Base-by-base conservation (phyloP, 2,113 vertebrate genomes). In the Syngnathus typhle region DNA sequence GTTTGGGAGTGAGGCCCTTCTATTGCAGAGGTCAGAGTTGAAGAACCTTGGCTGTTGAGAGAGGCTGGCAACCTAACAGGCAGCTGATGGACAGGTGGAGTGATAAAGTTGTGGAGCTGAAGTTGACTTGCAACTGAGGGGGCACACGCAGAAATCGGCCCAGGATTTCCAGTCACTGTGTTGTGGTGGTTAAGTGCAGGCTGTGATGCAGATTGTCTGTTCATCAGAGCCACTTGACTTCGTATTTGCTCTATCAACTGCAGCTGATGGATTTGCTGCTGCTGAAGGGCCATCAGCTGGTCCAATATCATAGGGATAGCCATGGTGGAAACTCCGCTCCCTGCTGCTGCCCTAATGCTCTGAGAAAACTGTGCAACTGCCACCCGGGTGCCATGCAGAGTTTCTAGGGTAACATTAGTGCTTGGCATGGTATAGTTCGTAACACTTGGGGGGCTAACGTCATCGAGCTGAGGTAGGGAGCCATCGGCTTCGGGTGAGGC, bases 181-280 rank as follows among this genome's bases (percentile, higher is more conserved):
- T 68, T 82, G 75, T 87, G 87, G 79, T 93, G 89, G 79, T 82
- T 92, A 65, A 95, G 87, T 0, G 93, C 76, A 0, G 93, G 88
- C 73, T 94, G 90, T 11, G 92, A 73, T 4, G 91, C 76, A 0
- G 93, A 85, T 71, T 94, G 94, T 60, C 94, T 93, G 84, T 94
- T 95, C 94, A 99, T 99, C 84, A 96, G 87, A 2, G 95, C 94
- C 80, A 99, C 96, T 78, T 99, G 97, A 79, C 93, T 98, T 66
- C 95, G 95, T 75, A 99, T 99, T 88, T 98, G 96, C 87, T 99
- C 97, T 0, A 99, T 99, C 44, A 99, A 90, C 91, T 98, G 96
- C 70, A 99, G 93, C 90, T 99, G 97, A 81, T 96, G 96, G 37
- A 98, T 94, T 86, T 98, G 97, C 81, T 99, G 97, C 84, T 98